Evolutionary conservation across 1,140 invertebrate genomes (phyloP).

Genomic region (Coelopa frigida): DNA sequence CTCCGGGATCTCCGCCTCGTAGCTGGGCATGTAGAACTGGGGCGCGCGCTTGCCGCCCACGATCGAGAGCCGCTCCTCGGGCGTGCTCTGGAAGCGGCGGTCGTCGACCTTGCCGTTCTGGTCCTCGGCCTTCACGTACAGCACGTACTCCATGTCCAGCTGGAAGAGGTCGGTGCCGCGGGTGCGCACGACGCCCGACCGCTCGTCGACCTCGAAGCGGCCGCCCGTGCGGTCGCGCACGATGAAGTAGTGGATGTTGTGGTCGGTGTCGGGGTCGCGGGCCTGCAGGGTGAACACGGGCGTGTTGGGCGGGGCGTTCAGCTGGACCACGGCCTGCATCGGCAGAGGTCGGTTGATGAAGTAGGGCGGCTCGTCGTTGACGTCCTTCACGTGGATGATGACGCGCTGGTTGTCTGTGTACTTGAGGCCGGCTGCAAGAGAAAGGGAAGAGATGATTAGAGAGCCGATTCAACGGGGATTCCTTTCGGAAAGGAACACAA

Average conservation of each 20-base stretch:
- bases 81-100: slow-evolving; percentile 79
- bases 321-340: slow-evolving; percentile 93
- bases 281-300: slow-evolving; percentile 93
- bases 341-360: slow-evolving; percentile 91
- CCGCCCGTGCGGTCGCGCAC: slow-evolving; percentile 77
- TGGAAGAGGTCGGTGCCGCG: slow-evolving; percentile 86
- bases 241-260: slow-evolving; percentile 93
- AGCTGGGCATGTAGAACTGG: slow-evolving; percentile 88
- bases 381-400: slow-evolving; percentile 89
- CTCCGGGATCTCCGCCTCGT: slow-evolving; percentile 90
- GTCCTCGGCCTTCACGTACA: slow-evolving; percentile 94
- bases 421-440: slow-evolving; percentile 38
- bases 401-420: slow-evolving; percentile 89
- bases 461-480: too few species aligned
- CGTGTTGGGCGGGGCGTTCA: slow-evolving; percentile 89
- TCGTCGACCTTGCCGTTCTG: slow-evolving; percentile 85
- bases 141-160: slow-evolving; percentile 90
- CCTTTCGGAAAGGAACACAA: too few species aligned
- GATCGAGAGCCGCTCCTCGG: slow-evolving; percentile 84
- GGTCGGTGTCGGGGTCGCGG: slow-evolving; percentile 88
- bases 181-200: slow-evolving; percentile 88
- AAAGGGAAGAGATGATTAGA: background rate
- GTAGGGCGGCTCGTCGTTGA: slow-evolving; percentile 93
- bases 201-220: slow-evolving; percentile 81
- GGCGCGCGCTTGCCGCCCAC: slow-evolving; percentile 89